A percentile compares a stretch with the other conserved stretches of the same genome.
Evolutionary conservation across 2,888 invertebrate species (phyloP).

Genomic region (Oxyteleia sp.): DNA sequence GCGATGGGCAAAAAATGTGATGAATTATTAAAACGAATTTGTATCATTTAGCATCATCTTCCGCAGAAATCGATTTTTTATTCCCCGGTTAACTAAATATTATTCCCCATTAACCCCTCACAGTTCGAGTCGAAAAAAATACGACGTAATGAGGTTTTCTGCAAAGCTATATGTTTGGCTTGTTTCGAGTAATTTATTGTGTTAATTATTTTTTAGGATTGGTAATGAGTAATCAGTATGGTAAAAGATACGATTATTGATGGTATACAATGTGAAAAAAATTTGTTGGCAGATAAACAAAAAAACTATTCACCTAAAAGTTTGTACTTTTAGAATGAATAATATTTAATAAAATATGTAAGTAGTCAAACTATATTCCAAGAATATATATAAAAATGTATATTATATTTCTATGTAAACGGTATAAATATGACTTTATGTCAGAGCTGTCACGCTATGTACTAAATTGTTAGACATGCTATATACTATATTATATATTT

Average conservation of each 20-base stretch:
- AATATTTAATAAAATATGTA: too few relatives aligned
- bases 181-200: not conserved
- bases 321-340: too few relatives aligned
- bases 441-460: too few relatives aligned
- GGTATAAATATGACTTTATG: too few relatives aligned
- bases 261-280: too few relatives aligned
- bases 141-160: not conserved
- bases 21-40: slow-evolving; percentile 6
- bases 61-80: slow-evolving; percentile 1
- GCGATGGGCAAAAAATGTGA: not conserved
- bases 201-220: not conserved
- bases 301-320: too few relatives aligned
- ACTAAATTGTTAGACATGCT: too few relatives aligned
- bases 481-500: too few relatives aligned
- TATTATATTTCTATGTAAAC: too few relatives aligned
- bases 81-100: not conserved
- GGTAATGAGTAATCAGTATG: not conserved
- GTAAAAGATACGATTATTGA: not conserved
- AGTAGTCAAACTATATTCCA: too few relatives aligned
- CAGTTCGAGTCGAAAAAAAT: slow-evolving; percentile 4
- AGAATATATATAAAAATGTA: too few relatives aligned
- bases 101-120: not conserved
- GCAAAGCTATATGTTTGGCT: not conserved
- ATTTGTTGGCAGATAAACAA: too few relatives aligned
- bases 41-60: slow-evolving; percentile 8